phyloP scores from a whole-genome alignment of 2,113 vertebrate species.

The Saccopteryx leptura region DNA sequence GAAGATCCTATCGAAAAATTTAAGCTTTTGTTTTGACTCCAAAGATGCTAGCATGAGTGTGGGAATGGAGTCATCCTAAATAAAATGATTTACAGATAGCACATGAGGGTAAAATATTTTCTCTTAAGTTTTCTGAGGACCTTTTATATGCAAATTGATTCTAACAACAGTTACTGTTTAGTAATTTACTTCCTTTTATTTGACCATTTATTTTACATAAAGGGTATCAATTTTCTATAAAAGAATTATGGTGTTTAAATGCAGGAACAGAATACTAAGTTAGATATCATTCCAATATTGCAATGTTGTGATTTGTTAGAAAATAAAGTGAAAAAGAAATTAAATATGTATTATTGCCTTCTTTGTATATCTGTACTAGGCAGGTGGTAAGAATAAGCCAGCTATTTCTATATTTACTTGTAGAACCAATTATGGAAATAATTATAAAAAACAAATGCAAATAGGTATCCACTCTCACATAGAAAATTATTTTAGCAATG shows the following conservation, averaged over 20 bases:
- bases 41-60: not conserved
- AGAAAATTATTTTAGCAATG: conserved; percentile 59
- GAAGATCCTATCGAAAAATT: not conserved
- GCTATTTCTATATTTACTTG: conserved; percentile 55
- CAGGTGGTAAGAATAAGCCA: conserved; percentile 52
- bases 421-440: conserved; percentile 57
- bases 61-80: not conserved
- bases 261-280: conserved; percentile 58
- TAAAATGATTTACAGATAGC: conserved; percentile 17
- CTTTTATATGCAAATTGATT: conserved; percentile 61
- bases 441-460: conserved; percentile 63
- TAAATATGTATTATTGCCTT: conserved; percentile 14
- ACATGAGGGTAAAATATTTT: not conserved
- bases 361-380: conserved; percentile 39
- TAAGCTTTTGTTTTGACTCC: conserved; percentile 1
- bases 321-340: conserved; percentile 54
- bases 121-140: conserved; percentile 20
- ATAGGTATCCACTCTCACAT: not conserved
- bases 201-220: conserved; percentile 25
- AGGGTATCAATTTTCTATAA: conserved; percentile 40
- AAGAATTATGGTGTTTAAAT: conserved; percentile 36
- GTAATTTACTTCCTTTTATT: not conserved
- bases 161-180: conserved; percentile 55
- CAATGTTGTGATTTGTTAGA: not conserved
- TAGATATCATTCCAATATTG: conserved; percentile 54